These are phyloP conservation scores for Cavia aperea DNA, from an alignment of 2,113 vertebrate genomes.

Conservation along the genomic window DNA sequence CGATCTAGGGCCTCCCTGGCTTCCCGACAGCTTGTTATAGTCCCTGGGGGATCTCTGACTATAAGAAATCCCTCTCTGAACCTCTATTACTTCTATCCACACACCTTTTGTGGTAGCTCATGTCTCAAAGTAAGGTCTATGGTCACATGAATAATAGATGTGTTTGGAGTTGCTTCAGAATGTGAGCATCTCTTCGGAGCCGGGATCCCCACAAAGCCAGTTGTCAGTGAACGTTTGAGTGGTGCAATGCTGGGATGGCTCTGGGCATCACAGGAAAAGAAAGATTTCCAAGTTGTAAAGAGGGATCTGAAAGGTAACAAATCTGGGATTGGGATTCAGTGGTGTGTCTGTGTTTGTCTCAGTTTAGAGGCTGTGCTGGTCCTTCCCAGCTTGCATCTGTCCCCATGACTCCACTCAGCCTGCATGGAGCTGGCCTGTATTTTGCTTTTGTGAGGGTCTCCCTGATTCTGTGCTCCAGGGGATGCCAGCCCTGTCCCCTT, in stretches of 20 bases:
- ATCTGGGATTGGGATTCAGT: not conserved
- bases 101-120: not conserved
- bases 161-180: not conserved
- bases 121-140: not conserved
- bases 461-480: not conserved
- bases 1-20: no score
- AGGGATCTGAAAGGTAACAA: not conserved
- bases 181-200: not conserved
- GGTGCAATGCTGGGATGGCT: not conserved
- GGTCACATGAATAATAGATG: not conserved
- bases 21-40: not conserved
- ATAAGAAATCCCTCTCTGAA: not conserved
- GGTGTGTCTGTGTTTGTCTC: fast-evolving
- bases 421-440: not conserved
- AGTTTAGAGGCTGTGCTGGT: not conserved
- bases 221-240: not conserved
- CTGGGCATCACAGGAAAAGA: not conserved
- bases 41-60: no score
- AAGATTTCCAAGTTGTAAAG: not conserved
- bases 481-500: not conserved
- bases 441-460: not conserved
- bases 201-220: fast-evolving
- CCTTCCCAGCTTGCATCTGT: not conserved
- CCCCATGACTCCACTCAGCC: not conserved
- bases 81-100: not conserved